Conservation (phyloP, 2,797 vertebrate genomes). For the Manis pentadactyla region DNA sequence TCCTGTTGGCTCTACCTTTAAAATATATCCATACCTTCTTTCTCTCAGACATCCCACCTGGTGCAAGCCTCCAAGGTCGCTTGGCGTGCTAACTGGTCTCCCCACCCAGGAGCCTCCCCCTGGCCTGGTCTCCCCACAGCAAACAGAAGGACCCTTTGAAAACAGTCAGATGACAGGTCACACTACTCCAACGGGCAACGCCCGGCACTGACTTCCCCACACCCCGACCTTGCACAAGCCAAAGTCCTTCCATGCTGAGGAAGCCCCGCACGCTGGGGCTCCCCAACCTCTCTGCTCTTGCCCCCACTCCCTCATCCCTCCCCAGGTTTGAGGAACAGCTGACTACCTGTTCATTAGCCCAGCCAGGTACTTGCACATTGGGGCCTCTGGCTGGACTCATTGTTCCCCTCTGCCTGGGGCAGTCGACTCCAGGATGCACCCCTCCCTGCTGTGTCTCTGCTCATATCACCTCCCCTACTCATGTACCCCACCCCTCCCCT, state of each 20-base stretch:
- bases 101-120: background rate
- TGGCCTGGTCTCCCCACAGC: background rate
- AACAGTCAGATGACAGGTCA: background rate
- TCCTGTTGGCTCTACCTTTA: background rate
- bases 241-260: background rate
- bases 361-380: background rate
- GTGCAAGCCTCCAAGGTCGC: background rate
- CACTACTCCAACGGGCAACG: fast-evolving
- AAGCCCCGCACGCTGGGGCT: background rate
- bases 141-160: background rate
- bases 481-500: background rate
- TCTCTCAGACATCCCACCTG: background rate
- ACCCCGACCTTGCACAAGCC: background rate
- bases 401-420: background rate
- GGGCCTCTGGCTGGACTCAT: background rate
- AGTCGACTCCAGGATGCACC: background rate
- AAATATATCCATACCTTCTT: background rate
- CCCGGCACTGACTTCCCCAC: fast-evolving
- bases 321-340: background rate
- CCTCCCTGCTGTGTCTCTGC: background rate
- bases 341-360: background rate
- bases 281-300: background rate
- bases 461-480: background rate
- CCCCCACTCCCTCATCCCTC: background rate
- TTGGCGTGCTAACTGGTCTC: background rate